Conservation (phyloP, 2,797 vertebrate species). For the Decapterus maruadsi region DNA sequence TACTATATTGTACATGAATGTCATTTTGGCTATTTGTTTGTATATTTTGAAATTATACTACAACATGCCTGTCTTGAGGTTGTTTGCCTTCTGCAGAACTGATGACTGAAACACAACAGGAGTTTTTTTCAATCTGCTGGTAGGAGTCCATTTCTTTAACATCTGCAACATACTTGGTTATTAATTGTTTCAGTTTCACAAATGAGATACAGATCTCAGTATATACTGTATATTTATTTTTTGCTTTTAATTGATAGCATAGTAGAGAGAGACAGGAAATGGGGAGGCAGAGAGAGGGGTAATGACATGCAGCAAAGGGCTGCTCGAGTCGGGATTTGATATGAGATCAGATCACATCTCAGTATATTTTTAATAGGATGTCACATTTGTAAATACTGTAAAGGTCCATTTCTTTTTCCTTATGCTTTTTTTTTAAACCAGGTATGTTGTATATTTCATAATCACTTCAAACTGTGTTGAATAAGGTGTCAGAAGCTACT, state of each 20-base stretch:
- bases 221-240: too few species aligned
- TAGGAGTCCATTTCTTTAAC: background rate
- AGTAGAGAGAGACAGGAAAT: too few species aligned
- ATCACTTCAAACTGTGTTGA: constrained; percentile 52
- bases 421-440: constrained; percentile 51
- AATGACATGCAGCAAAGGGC: too few species aligned
- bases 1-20: constrained; percentile 28
- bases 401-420: constrained; percentile 34
- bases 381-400: constrained; percentile 76
- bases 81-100: constrained; percentile 31
- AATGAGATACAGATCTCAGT: constrained; percentile 31
- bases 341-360: too few species aligned
- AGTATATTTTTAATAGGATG: constrained; percentile 55
- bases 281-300: too few species aligned
- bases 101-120: constrained; percentile 20
- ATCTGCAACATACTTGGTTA: constrained; percentile 24
- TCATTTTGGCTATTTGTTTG: constrained; percentile 50
- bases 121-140: constrained; percentile 11
- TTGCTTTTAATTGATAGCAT: too few species aligned
- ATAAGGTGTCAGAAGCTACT: constrained; percentile 46
- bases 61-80: constrained; percentile 9
- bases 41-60: constrained; percentile 38
- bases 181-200: constrained; percentile 46
- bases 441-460: constrained; percentile 73
- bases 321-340: too few species aligned